These are phyloP conservation scores for Arvicanthis niloticus DNA, from an alignment of 2,113 vertebrate species.

Conservation along the genomic window DNA sequence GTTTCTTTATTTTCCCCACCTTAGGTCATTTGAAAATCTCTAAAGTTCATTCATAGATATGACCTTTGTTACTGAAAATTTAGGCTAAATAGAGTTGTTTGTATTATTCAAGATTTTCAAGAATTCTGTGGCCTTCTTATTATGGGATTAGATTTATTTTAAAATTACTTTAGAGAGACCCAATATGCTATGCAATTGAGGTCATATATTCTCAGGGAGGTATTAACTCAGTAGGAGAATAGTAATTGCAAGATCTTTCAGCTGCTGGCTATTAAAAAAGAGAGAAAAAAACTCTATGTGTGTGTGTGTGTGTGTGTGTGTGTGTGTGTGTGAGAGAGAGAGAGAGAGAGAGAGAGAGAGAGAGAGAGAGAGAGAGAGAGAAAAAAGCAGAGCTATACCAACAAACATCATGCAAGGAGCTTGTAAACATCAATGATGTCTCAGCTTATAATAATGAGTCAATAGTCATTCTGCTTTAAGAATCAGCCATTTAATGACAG, in stretches of 20 bases:
- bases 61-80: constrained; percentile 47
- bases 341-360: background rate
- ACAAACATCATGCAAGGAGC: constrained; percentile 25
- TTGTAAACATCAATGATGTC: constrained; percentile 21
- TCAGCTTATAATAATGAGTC: background rate
- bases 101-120: constrained; percentile 50
- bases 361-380: background rate
- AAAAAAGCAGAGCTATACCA: background rate
- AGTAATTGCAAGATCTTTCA: constrained; percentile 58
- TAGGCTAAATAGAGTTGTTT: constrained; percentile 26
- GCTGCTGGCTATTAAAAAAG: constrained; percentile 21
- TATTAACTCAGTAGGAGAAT: constrained; percentile 56
- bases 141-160: constrained; percentile 71
- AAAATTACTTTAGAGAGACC: constrained; percentile 69
- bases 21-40: background rate
- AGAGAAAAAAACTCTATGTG: background rate
- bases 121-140: constrained; percentile 63
- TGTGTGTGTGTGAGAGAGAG: background rate
- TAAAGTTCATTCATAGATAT: background rate
- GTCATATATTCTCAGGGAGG: constrained; percentile 40
- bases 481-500: constrained; percentile 20
- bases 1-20: background rate
- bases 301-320: too few species aligned
- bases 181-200: constrained; percentile 61
- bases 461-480: constrained; percentile 34